Evolutionary conservation across 1,140 invertebrate species (phyloP).

Genomic region (Bradysia coprophila): DNA sequence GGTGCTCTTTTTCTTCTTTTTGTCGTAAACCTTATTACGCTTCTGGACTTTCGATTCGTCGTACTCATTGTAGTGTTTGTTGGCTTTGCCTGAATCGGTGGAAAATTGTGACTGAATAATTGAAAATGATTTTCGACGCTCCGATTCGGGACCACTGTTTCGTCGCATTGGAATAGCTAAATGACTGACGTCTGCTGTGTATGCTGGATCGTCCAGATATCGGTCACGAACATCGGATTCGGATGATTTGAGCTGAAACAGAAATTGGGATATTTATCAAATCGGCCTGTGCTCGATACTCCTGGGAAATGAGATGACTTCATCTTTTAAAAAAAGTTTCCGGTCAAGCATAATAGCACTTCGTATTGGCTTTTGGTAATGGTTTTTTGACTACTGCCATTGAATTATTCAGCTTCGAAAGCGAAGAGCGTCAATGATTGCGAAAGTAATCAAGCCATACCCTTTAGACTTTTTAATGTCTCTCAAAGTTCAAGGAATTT

Average conservation of each 20-base stretch:
- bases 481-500: not conserved
- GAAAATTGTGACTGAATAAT: too few relatives aligned
- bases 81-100: too few relatives aligned
- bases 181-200: constrained; percentile 23
- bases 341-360: not conserved
- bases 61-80: too few relatives aligned
- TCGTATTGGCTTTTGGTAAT: not conserved
- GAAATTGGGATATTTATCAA: not conserved
- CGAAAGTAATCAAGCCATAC: not conserved
- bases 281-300: not conserved
- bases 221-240: constrained; percentile 15
- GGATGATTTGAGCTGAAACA: constrained; percentile 15
- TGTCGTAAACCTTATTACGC: not conserved
- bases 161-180: constrained; percentile 19
- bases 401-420: too few relatives aligned
- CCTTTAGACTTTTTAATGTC: not conserved
- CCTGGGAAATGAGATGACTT: not conserved
- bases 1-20: not conserved
- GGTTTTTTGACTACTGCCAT: not conserved
- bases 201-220: constrained; percentile 18
- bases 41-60: too few relatives aligned
- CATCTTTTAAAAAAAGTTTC: not conserved
- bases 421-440: too few relatives aligned
- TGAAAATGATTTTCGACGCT: not conserved
- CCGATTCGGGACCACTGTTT: constrained; percentile 14